Evolutionary conservation across 1,140 invertebrate genomes (phyloP).

Genomic region (Orussus abietinus): DNA sequence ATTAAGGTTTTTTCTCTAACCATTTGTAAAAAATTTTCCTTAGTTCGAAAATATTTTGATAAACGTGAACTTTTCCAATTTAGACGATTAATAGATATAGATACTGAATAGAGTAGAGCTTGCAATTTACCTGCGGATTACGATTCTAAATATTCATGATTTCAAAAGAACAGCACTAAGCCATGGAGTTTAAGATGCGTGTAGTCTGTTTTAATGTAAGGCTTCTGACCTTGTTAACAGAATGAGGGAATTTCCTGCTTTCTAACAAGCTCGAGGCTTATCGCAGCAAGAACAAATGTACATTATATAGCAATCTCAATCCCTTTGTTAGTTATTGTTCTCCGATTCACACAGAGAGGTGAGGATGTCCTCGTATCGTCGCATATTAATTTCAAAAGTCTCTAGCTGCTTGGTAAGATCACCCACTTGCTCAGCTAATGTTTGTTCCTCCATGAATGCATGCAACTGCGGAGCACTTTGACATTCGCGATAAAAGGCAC

Average conservation of each 20-base stretch:
- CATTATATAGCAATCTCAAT: background rate
- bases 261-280: too few relatives aligned
- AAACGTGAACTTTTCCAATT: too few relatives aligned
- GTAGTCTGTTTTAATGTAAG: background rate
- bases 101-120: too few relatives aligned
- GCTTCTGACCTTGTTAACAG: too few relatives aligned
- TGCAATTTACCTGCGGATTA: too few relatives aligned
- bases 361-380: conserved; percentile 71
- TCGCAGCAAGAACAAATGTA: too few relatives aligned
- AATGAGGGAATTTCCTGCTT: conserved; percentile 4
- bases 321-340: conserved; percentile 51
- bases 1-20: too few relatives aligned
- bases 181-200: background rate
- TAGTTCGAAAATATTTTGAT: too few relatives aligned
- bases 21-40: too few relatives aligned
- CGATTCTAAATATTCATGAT: conserved; percentile 10
- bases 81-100: conserved; percentile 7
- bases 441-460: conserved; percentile 60
- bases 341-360: conserved; percentile 60
- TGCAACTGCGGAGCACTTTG: conserved; percentile 70
- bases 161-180: conserved; percentile 4
- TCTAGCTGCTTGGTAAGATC: conserved; percentile 70
- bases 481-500: conserved; percentile 75
- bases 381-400: conserved; percentile 69
- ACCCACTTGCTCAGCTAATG: conserved; percentile 61